phyloP scores from a whole-genome alignment of 2,888 invertebrate species.

The Rhabditoides inermis region DNA sequence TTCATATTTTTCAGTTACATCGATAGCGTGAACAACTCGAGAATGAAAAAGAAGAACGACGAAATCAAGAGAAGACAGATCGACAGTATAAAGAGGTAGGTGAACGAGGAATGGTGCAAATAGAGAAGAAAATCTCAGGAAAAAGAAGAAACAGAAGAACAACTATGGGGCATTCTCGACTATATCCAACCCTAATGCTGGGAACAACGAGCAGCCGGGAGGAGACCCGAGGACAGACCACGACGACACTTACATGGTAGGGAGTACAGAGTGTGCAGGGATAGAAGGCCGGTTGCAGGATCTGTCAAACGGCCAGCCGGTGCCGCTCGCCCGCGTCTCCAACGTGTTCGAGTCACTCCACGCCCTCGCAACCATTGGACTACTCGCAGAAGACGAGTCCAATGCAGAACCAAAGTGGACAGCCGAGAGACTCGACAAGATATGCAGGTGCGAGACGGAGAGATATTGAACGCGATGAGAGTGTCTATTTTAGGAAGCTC shows the following conservation, averaged over 20 bases:
- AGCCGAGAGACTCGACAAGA: slow-evolving; percentile 38
- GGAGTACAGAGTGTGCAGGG: not conserved
- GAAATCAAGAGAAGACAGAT: slow-evolving; percentile 27
- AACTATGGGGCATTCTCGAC: slow-evolving; percentile 21
- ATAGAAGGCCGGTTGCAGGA: slow-evolving; percentile 11
- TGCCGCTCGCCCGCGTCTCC: too few species aligned
- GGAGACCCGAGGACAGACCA: slow-evolving; percentile 15
- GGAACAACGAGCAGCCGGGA: slow-evolving; percentile 11
- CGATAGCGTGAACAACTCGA: slow-evolving; percentile 26
- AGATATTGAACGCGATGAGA: not conserved
- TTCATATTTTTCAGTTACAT: slow-evolving; percentile 18
- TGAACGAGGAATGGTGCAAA: not conserved
- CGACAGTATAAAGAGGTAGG: slow-evolving; percentile 12
- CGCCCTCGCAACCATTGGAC: slow-evolving; percentile 21
- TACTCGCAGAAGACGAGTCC: slow-evolving; percentile 18
- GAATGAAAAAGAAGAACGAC: slow-evolving; percentile 19
- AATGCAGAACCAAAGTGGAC: slow-evolving; percentile 40
- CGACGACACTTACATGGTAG: slow-evolving; percentile 11
- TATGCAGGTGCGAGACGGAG: slow-evolving; percentile 22
- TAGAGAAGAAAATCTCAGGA: slow-evolving; percentile 7
- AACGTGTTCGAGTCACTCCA: slow-evolving; percentile 28
- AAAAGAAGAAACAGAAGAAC: slow-evolving; percentile 17
- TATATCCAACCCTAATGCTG: not conserved
- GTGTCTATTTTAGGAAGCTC: slow-evolving; percentile 30
- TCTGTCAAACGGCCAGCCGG: too few species aligned